Evolutionary conservation across 2,113 vertebrate species (phyloP), one percentile per base, ranked within the genome.

Genomic region (Trogon surrucura): DNA sequence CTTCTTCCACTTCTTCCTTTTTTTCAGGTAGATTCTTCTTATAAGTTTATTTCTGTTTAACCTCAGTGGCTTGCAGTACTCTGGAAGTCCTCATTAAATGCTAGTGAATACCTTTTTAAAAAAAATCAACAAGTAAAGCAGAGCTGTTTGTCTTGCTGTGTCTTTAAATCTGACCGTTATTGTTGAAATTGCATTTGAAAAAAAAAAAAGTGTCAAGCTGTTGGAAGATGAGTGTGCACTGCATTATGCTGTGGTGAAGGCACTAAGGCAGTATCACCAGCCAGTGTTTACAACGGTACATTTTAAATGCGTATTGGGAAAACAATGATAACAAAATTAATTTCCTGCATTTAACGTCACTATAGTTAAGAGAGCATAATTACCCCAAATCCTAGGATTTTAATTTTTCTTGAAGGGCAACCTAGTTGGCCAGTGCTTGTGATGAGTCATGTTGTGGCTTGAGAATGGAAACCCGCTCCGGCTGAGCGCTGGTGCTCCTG

Each of bases 81-180:
- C 51, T 80, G 56, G 47, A 89, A 90, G 89, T 79, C 53, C 38
- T 96, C 70, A 61, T 71, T 82, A 90, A 85, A 89, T 88, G 23
- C 51, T 89, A 62, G 45, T 4, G 23, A 95, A 64, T 73, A 89
- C 67, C 47, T 48, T 69, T 3, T 48, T 56, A 62, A 72, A 41
- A 41, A 65, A 65, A 62, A 69, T 41, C 41, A 41, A 41, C 41
- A 38, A 58, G 45, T 22, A 69, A 88, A 87, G 23, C 66, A 82
- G 57, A 79, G 23, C 36, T 69, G 50, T 78, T 94, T 93, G 41
- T 86, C 80, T 93, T 90, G 36, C 75, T 56, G 26, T 83, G 75
- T 93, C 85, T 93, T 94, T 96, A 80, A 85, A 87, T 84, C 56
- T 94, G 85, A 90, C 79, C 92, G 89, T 86, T 81, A 95, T 92